Conservation (phyloP, 92 coral and sea anemone genomes). For the Blastomussa wellsi region DNA sequence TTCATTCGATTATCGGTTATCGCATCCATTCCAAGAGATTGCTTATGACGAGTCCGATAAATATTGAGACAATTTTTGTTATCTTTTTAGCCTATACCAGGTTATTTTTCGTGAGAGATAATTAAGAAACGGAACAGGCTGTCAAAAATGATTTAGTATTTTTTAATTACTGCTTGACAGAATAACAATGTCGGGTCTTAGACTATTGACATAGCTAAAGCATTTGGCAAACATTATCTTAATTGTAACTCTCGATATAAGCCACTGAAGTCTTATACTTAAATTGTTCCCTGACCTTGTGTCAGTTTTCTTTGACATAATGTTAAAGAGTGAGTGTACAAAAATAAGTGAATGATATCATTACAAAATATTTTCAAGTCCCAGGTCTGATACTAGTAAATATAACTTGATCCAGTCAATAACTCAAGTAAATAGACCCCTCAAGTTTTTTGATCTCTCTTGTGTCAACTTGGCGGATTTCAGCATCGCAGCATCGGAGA, state of each 20-base stretch:
- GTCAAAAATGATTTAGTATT: slow-evolving; percentile 20
- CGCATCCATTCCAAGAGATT: background rate
- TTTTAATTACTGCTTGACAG: slow-evolving; percentile 30
- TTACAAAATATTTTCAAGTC: background rate
- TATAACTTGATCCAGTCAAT: slow-evolving; percentile 25
- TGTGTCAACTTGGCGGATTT: slow-evolving; percentile 12
- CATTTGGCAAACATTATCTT: background rate
- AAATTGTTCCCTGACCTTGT: background rate
- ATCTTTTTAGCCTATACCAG: background rate
- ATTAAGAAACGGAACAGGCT: slow-evolving; percentile 15
- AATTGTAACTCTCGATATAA: background rate
- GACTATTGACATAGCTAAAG: slow-evolving; percentile 21
- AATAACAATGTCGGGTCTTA: background rate
- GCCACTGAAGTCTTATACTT: background rate
- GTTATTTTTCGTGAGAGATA: background rate
- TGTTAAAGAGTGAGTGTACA: background rate
- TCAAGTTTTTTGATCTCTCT: background rate
- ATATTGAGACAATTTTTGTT: background rate
- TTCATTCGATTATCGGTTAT: background rate
- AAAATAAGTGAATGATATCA: no score
- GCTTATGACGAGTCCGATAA: background rate
- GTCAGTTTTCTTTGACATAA: background rate
- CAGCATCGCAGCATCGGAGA: background rate
- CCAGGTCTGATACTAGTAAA: slow-evolving; percentile 17
- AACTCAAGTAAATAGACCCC: slow-evolving; percentile 24